Evolutionary conservation across 37 sponge, comb jelly and placozoan species (phyloP).

Genomic region (Dysidea cf. avara): DNA sequence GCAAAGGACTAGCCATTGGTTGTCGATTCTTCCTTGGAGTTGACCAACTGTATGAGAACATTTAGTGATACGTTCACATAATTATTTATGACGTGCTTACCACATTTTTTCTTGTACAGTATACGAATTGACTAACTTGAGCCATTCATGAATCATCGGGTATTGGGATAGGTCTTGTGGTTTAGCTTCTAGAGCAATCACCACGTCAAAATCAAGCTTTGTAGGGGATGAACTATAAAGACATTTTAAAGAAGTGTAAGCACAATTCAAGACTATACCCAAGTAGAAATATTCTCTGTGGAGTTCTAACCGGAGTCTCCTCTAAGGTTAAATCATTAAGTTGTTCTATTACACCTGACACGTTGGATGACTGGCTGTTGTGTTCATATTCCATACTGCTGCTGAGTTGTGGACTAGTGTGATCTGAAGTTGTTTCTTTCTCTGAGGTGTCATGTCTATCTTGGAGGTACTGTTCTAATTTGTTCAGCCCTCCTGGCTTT

Average conservation of each 20-base stretch:
- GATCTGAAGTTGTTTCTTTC: not conserved
- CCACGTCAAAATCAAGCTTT: slow-evolving; percentile 64
- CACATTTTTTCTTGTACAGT: slow-evolving; percentile 43
- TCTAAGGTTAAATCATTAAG: too few relatives aligned
- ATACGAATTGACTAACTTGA: slow-evolving; percentile 23
- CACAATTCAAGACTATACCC: not conserved
- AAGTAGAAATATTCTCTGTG: not conserved
- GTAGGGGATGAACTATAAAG: slow-evolving; percentile 43
- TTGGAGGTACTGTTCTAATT: slow-evolving; percentile 69
- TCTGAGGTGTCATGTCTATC: not conserved
- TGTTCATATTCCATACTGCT: too few relatives aligned
- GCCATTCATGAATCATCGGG: slow-evolving; percentile 51
- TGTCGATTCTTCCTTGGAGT: slow-evolving; percentile 8
- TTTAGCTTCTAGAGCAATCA: slow-evolving; percentile 39
- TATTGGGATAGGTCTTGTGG: slow-evolving; percentile 15
- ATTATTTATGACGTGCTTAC: slow-evolving; percentile 32
- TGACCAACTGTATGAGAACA: slow-evolving; percentile 13
- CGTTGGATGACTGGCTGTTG: too few relatives aligned
- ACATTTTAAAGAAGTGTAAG: too few relatives aligned
- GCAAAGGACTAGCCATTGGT: too few relatives aligned
- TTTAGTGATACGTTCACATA: not conserved
- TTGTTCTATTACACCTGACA: too few relatives aligned
- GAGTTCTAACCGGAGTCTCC: not conserved
- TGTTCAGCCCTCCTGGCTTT: slow-evolving; percentile 54
- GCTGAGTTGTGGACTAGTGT: not conserved